Conservation (phyloP, 1,140 invertebrate genomes). For the Trachelipus rathkii region DNA sequence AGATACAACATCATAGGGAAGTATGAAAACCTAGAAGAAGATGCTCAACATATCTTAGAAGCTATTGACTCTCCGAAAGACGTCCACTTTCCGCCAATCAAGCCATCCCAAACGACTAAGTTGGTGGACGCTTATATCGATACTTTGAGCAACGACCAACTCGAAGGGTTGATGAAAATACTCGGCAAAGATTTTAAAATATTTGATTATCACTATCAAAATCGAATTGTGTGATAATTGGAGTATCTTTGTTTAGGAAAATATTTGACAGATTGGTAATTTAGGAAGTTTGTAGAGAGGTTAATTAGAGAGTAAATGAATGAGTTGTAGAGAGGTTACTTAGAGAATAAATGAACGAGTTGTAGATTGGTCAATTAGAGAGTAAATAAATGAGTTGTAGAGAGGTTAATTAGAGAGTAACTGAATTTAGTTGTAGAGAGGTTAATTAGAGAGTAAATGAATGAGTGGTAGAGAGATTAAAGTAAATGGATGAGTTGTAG, state of each 20-base stretch:
- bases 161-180: constrained; percentile 31
- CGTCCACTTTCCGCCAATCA: constrained; percentile 36
- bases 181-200: constrained; percentile 44
- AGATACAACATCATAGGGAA: constrained; percentile 84
- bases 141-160: constrained; percentile 27
- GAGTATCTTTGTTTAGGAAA: background rate
- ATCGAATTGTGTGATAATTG: background rate
- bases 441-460: too few species aligned
- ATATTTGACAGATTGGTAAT: too few species aligned
- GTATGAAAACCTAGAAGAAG: constrained; percentile 65
- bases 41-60: constrained; percentile 63
- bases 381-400: too few species aligned
- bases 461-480: too few species aligned
- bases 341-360: too few species aligned
- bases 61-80: constrained; percentile 55
- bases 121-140: constrained; percentile 33
- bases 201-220: constrained; percentile 40
- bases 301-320: too few species aligned
- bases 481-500: too few species aligned
- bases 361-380: too few species aligned
- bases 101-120: constrained; percentile 29
- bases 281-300: too few species aligned
- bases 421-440: too few species aligned
- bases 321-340: too few species aligned
- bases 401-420: too few species aligned